Conservation (phyloP, 1,140 invertebrate genomes). For the Belonocnema kinseyi region DNA sequence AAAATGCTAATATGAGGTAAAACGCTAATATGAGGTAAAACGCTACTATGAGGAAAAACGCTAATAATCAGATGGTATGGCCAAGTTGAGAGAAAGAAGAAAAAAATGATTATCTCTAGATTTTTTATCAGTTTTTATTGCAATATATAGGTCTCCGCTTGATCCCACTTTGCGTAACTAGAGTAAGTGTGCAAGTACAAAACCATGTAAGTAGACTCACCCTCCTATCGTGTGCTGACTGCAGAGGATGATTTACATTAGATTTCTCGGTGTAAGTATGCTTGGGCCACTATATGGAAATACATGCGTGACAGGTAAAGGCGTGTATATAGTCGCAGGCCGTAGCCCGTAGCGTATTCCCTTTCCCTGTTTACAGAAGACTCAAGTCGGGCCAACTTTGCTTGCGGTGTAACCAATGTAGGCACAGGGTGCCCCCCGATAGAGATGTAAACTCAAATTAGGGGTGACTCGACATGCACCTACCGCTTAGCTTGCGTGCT, state of each 20-base stretch:
- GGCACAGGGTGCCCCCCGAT: slow-evolving; percentile 49
- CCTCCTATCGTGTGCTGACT: slow-evolving; percentile 42
- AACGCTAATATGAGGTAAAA: no score
- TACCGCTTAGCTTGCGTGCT: slow-evolving; percentile 50
- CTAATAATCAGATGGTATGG: no score
- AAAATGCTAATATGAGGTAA: no score
- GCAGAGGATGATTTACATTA: slow-evolving; percentile 57
- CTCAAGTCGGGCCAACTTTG: slow-evolving; percentile 47
- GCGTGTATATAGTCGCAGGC: slow-evolving; percentile 46
- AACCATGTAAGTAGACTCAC: slow-evolving; percentile 46
- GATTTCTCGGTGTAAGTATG: slow-evolving; percentile 52
- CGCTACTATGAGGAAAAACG: no score
- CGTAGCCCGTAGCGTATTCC: slow-evolving; percentile 49
- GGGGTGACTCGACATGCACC: slow-evolving; percentile 49
- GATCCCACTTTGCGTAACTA: slow-evolving; percentile 25
- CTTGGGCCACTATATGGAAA: slow-evolving; percentile 56
- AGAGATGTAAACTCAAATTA: slow-evolving; percentile 62
- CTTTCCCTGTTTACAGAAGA: slow-evolving; percentile 55
- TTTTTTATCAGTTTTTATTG: no score
- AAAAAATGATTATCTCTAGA: no score
- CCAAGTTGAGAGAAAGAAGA: no score
- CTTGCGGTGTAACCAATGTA: slow-evolving; percentile 48
- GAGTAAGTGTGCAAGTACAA: slow-evolving; percentile 43
- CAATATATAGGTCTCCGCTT: no score
- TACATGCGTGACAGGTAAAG: slow-evolving; percentile 57